Percentiles rank a stretch among this genome's conserved stretches.
Evolutionary conservation across 2,113 vertebrate species (phyloP).

Genomic region (Barnardius zonarius): DNA sequence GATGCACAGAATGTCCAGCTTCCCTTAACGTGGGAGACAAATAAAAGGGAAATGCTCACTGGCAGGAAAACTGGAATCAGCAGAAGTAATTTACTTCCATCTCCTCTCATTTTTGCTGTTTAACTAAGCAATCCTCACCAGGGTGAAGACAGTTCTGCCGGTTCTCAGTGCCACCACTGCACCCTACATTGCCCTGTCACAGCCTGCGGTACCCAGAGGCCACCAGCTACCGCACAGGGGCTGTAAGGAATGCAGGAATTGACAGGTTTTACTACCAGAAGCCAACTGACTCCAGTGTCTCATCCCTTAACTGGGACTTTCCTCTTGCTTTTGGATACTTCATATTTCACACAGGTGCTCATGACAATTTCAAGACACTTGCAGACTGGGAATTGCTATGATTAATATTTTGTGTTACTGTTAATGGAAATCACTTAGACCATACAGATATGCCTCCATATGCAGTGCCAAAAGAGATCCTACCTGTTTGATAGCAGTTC

Average conservation of each 20-base stretch:
- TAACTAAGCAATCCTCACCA: background rate
- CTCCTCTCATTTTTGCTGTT: background rate
- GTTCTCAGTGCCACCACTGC: accelerated
- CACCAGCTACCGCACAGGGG: background rate
- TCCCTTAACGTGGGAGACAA: background rate
- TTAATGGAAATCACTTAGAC: background rate
- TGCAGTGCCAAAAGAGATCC: background rate
- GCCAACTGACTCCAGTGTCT: background rate
- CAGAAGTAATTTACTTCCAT: background rate
- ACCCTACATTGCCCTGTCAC: background rate
- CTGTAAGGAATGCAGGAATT: background rate
- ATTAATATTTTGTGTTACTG: background rate
- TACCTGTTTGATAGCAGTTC: background rate
- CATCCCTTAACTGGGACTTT: background rate
- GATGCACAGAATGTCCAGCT: background rate
- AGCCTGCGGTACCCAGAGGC: background rate
- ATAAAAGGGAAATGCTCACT: background rate
- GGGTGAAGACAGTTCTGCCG: accelerated
- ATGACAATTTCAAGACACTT: background rate
- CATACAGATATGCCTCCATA: background rate
- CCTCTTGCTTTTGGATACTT: background rate
- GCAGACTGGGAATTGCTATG: background rate
- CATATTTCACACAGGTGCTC: background rate
- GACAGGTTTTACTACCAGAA: background rate
- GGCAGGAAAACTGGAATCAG: background rate